Evolutionary conservation across 35 echinoderm and acorn worm genomes (phyloP), one percentile per base, ranked within the genome.

Genomic region (Diadema setosum): DNA sequence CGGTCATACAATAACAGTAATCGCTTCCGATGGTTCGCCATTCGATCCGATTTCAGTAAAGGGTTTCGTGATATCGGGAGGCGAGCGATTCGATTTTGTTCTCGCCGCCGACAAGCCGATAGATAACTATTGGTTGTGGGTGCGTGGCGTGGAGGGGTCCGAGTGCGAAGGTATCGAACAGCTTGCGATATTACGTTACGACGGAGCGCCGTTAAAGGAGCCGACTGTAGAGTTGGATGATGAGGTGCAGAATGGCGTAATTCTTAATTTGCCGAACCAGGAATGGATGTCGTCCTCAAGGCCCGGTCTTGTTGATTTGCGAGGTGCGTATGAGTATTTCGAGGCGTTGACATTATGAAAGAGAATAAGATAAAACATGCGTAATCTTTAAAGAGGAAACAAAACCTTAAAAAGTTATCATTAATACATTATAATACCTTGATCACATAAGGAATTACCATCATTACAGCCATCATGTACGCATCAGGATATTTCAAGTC

Each of bases 241-340:
- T 11, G 37, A 67, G 3, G 39, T 31, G 56, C 37, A 84, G 91
- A 57, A 84, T 11, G 91, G 91, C 0, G 56, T 85, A 9, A 46
- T 90, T 87, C 49, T 97, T 14, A 97, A 97, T 83, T 82, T 91
- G 16, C 90, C 70, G 6, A 97, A n/a, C n/a, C n/a, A n/a, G n/a
- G n/a, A n/a, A n/a, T n/a, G n/a, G n/a, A n/a, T n/a, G n/a, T n/a
- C n/a, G n/a, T n/a, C n/a, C n/a, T n/a, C n/a, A n/a, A n/a, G 18
- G 25, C 73, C 73, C 24, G 35, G 73, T 6, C 34, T 78, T 42
- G 5, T 41, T 20, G 73, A 78, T 36, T 41, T 78, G 21, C 39
- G 39, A 78, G 73, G n/a, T n/a, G n/a, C n/a, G n/a, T n/a, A n/a
- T n/a, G n/a, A n/a, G n/a, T n/a, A n/a, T n/a, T n/a, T n/a, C n/a